These are phyloP conservation scores for Drosophila lowei DNA, from an alignment of 1,140 invertebrate species.

Conservation along the genomic window DNA sequence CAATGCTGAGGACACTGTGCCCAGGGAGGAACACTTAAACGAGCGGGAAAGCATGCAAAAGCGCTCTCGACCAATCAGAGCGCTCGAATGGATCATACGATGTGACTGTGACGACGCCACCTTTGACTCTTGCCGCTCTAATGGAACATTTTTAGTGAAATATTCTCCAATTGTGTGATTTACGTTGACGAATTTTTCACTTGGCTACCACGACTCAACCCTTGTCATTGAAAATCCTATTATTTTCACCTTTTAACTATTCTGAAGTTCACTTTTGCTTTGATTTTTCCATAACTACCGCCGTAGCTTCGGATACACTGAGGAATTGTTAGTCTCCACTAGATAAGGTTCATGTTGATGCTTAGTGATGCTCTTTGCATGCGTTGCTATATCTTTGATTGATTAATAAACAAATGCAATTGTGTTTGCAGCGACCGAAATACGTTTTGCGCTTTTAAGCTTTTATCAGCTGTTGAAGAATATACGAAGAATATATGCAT, in stretches of 20 bases:
- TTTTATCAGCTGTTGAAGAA: conserved; percentile 12
- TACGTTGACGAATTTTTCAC: background rate
- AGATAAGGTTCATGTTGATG: conserved; percentile 5
- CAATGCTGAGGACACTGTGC: conserved; percentile 26
- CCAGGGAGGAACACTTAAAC: conserved; percentile 20
- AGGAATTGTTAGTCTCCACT: conserved; percentile 4
- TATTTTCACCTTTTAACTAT: conserved; percentile 19
- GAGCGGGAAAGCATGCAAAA: conserved; percentile 49
- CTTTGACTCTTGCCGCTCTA: conserved; percentile 20
- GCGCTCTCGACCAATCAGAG: conserved; percentile 63
- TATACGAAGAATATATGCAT: background rate
- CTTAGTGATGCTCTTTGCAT: background rate
- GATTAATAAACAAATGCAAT: conserved; percentile 38
- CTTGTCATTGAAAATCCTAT: background rate
- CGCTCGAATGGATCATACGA: conserved; percentile 66
- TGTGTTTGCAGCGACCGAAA: conserved; percentile 6
- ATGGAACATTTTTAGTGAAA: conserved; percentile 4
- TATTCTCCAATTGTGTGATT: background rate
- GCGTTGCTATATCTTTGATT: background rate
- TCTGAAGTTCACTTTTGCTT: conserved; percentile 15
- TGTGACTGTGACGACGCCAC: conserved; percentile 53
- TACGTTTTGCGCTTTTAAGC: conserved; percentile 18
- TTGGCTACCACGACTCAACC: background rate
- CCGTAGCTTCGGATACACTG: background rate
- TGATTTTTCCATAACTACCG: conserved; percentile 15